These are phyloP conservation scores for Carettochelys insculpta DNA, from an alignment of 2,113 vertebrate species.

Conservation along the genomic window DNA sequence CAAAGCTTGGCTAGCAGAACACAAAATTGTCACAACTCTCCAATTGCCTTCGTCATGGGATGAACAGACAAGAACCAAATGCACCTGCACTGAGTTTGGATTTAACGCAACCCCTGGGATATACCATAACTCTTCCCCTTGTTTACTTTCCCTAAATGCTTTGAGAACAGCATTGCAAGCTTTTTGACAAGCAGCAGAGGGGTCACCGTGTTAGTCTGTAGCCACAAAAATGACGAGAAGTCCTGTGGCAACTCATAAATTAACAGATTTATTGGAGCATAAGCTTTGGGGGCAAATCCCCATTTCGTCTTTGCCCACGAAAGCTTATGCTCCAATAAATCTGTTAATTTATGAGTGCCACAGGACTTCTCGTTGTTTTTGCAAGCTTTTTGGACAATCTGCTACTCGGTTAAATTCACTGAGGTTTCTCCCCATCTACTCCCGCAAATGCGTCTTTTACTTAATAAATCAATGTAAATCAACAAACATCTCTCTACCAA, in stretches of 20 bases:
- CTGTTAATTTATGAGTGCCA: no score
- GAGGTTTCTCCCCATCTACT: neutral
- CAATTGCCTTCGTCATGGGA: neutral
- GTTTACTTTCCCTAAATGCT: accelerated
- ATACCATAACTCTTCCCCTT: neutral
- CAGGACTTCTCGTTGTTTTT: neutral
- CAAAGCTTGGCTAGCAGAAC: neutral
- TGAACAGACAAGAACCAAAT: neutral
- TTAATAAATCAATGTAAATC: neutral
- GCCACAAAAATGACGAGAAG: no score
- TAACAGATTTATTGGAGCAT: no score
- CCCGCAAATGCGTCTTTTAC: neutral
- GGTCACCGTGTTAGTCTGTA: no score
- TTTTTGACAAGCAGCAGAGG: no score
- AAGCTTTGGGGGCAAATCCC: no score
- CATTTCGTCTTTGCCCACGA: no score
- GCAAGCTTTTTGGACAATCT: neutral
- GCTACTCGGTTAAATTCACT: neutral
- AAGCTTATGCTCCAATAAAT: no score
- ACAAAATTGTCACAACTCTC: neutral
- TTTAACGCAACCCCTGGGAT: neutral
- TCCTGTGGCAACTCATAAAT: no score
- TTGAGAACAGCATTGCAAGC: neutral
- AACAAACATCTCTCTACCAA: neutral
- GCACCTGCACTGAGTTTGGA: neutral